Evolutionary conservation across 2,797 vertebrate species (phyloP), one percentile per base, ranked within the genome.

Genomic region (Eurystomus glaucurus): DNA sequence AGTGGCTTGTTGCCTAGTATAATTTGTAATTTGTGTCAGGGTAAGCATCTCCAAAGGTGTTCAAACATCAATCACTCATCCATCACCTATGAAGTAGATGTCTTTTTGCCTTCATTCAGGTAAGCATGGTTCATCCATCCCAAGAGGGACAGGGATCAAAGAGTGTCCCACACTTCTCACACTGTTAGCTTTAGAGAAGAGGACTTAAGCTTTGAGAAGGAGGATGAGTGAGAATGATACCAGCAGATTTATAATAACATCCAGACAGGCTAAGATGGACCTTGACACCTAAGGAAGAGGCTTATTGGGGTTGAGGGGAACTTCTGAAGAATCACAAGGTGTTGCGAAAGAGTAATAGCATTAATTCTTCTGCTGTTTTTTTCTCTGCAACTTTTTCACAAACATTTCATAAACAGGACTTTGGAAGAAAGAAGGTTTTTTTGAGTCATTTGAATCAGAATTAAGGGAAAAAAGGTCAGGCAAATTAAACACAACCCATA

Each of bases 61-160:
- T 79, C 81, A 58, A 46, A 28, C 6, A 58, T 29, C 52, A 26
- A 4, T 64, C 78, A 10, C 10, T 82, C 18, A 43, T 28, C 66
- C 31, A 61, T 12, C 70, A 54, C 4, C 46, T 41, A 15, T 54
- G 62, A 85, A 54, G 31, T 0, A 70, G 25, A 43, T 46, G 41
- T 10, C 16, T 22, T 41, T 50, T 15, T 28, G 17, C 39, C 13
- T 77, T 86, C 71, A 58, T 28, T 83, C 43, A 60, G 29, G 29
- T 25, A 31, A 74, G n/a, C 4, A 12, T 7, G 5, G 14, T 14
- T 83, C 0, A 1, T 39, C 21, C 5, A 2, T 64, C 29, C 21
- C 1, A 2, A 74, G 9, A 75, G 14, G 16, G 11, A 62, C 61
- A 60, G 39, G 8, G n/a, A 55, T 28, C 57, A 84, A 90, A 88